Evolutionary conservation across 2,797 vertebrate genomes (phyloP), one percentile per base, ranked within the genome.

Genomic region (Macrochelys suwanniensis): DNA sequence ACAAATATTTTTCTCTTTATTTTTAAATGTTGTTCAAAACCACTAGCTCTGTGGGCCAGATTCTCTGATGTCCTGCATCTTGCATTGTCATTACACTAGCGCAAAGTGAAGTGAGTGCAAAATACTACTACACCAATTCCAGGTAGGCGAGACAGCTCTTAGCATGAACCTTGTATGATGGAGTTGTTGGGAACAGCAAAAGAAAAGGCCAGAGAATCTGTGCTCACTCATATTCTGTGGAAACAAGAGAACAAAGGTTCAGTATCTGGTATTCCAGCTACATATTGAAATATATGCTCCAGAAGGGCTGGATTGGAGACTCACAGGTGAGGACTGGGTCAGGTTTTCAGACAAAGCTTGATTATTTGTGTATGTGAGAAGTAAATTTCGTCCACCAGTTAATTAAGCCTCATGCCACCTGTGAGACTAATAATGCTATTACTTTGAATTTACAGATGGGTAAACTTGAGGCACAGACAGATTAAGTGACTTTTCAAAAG

Each of bases 241-340:
- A 54, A 54, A 37, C 13, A 12, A 54, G 56, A 78, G 78, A 54
- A 92, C 87, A 89, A 92, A 92, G 57, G 56, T 56, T 71, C 42
- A 15, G 79, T 85, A 77, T 85, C 82, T 82, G 37, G 65, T 85
- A 59, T 85, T 80, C 57, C 78, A 77, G 81, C 91, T 89, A 85
- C 77, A 82, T 85, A 56, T 57, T 65, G 56, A 93, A 89, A 85
- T 77, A 78, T 89, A 68, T 93, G 83, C 65, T 89, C 33, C 54
- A 59, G 28, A 47, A 61, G 19, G 47, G 71, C 31, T 25, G 76
- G 81, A 54, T 61, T 54, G 57, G 33, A 42, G 77, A 76, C 80
- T 65, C 47, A 80, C 45, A 42, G 11, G 59, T 33, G 87, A 68
- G 49, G 25, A 88, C 10, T 85, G 49, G 77, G 85, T 54, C 31